These are phyloP conservation scores for Cataglyphis hispanica DNA, from an alignment of 1,140 invertebrate species.

Conservation along the genomic window DNA sequence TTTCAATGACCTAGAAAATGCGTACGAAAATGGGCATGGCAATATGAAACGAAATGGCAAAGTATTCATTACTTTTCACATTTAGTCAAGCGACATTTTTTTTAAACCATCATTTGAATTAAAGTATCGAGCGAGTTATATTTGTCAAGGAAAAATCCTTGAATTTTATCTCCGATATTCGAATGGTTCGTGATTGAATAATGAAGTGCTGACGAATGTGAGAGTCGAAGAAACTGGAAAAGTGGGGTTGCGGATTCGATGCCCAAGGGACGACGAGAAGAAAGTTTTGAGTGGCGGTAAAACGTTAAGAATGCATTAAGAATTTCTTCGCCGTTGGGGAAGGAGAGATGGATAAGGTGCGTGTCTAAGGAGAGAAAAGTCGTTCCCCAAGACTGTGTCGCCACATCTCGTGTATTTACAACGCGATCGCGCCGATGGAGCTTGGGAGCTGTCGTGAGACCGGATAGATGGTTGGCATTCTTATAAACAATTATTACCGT, in stretches of 20 bases:
- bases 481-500: constrained; percentile 56
- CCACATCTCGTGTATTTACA: not conserved
- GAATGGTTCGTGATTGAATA: not conserved
- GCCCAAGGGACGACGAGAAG: constrained; percentile 21
- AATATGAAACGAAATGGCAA: not conserved
- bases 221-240: constrained; percentile 6
- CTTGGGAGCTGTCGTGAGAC: not conserved
- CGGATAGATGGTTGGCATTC: constrained; percentile 26
- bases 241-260: not conserved
- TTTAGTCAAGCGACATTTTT: not conserved
- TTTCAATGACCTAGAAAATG: constrained; percentile 19
- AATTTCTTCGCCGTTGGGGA: not conserved
- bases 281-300: constrained; percentile 33
- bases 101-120: not conserved
- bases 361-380: constrained; percentile 7
- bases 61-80: not conserved
- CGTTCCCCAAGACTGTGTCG: constrained; percentile 9
- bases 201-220: not conserved
- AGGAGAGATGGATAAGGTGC: constrained; percentile 4
- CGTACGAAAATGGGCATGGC: not conserved
- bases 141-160: not conserved
- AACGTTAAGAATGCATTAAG: constrained; percentile 48
- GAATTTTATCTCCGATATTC: not conserved
- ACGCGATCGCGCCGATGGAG: constrained; percentile 16
- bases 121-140: not conserved